Percentiles rank a stretch among this genome's conserved stretches.
Evolutionary conservation across 2,888 invertebrate species (phyloP).

Genomic region (Sycophila texana): DNA sequence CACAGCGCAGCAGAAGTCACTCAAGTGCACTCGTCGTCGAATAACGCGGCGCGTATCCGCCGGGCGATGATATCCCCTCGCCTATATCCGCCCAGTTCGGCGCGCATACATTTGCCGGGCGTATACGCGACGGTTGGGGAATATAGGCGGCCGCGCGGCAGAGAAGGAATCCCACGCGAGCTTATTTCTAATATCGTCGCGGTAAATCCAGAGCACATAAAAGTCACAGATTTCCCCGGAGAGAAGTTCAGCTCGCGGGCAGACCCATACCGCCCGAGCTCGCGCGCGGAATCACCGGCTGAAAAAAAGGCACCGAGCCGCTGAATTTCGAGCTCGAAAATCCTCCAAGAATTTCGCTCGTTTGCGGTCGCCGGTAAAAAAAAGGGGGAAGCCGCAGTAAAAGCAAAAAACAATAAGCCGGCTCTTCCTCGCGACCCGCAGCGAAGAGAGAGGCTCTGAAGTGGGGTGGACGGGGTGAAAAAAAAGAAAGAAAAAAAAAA

Average conservation of each 20-base stretch:
- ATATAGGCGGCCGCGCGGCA: not conserved
- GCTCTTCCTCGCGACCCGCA: too few relatives aligned
- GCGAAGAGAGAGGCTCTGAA: not conserved
- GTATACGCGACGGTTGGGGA: not conserved
- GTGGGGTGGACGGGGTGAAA: too few relatives aligned
- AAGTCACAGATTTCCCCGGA: slow-evolving; percentile 48
- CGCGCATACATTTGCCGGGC: not conserved
- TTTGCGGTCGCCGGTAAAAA: not conserved
- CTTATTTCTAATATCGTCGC: slow-evolving; percentile 50
- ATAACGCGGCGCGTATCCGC: not conserved
- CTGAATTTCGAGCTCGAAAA: slow-evolving; percentile 17
- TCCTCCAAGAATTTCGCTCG: not conserved
- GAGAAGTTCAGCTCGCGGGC: slow-evolving; percentile 17
- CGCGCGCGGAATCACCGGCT: slow-evolving; percentile 1
- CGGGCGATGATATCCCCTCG: not conserved
- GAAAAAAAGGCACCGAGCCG: not conserved
- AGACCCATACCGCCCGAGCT: not conserved
- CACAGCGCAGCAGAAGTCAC: not conserved
- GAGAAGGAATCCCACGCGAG: slow-evolving; percentile 29
- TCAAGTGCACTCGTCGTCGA: not conserved
- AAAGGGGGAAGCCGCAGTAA: not conserved
- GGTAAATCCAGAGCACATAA: slow-evolving; percentile 41
- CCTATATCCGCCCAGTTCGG: not conserved
- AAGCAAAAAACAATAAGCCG: too few relatives aligned
- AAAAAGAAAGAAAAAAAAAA: slow-evolving; percentile 1